phyloP scores from a whole-genome alignment of 1,140 invertebrate genomes.

The Micrasema minimum region DNA sequence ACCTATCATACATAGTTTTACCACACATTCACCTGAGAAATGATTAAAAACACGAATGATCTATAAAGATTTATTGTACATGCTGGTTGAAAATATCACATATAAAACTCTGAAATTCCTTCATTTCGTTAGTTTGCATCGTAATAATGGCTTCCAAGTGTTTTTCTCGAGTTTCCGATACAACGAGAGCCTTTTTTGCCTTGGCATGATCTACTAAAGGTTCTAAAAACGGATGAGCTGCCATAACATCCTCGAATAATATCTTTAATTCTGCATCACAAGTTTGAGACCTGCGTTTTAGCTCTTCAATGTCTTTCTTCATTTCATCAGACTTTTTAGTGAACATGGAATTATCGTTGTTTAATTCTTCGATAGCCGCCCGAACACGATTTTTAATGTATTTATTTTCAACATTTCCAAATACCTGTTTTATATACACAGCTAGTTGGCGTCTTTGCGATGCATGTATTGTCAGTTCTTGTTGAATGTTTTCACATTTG shows the following conservation, averaged over 20 bases:
- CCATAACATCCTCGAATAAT: background rate
- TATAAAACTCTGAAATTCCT: background rate
- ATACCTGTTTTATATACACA: background rate
- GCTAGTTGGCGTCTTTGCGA: background rate
- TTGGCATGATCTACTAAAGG: background rate
- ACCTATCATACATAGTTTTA: too few relatives aligned
- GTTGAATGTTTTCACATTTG: background rate
- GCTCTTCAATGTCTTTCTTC: background rate
- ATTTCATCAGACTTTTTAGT: background rate
- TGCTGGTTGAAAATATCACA: background rate
- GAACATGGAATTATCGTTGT: background rate
- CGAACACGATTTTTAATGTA: background rate
- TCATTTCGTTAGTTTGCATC: slow-evolving; percentile 5
- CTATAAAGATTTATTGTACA: background rate
- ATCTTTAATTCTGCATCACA: background rate
- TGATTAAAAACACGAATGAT: background rate
- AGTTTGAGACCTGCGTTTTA: background rate
- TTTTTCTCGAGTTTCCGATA: background rate
- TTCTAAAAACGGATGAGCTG: background rate
- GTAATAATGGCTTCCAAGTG: background rate
- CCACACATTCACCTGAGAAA: too few relatives aligned
- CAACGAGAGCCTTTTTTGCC: background rate
- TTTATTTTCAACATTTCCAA: background rate
- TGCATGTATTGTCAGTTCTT: background rate
- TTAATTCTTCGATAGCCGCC: background rate